Conservation (phyloP, 2,888 invertebrate genomes). For the Cremastinae sp. region DNA sequence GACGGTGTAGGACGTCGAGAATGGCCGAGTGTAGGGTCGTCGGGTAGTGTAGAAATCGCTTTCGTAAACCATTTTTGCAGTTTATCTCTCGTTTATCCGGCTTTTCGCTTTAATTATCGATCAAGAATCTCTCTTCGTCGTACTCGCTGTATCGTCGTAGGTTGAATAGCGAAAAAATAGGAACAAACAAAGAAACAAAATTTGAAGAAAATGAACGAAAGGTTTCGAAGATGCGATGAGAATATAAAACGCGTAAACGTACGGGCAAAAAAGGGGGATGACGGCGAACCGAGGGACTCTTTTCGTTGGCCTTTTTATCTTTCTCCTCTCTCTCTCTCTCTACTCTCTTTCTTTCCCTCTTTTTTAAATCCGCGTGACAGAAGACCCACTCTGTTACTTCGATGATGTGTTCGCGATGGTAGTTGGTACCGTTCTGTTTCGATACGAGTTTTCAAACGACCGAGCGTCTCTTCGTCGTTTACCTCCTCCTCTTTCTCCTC, state of each 20-base stretch:
- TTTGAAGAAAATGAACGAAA: constrained; percentile 19
- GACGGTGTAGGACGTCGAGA: constrained; percentile 87
- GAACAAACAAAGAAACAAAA: not conserved
- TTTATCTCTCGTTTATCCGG: constrained; percentile 72
- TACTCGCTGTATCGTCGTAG: constrained; percentile 7
- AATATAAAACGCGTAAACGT: constrained; percentile 15
- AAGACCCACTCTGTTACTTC: constrained; percentile 45
- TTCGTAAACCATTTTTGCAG: constrained; percentile 92
- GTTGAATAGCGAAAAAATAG: constrained; percentile 11
- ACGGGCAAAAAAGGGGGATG: constrained; percentile 8
- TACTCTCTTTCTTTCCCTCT: no score
- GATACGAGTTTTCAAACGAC: constrained; percentile 53
- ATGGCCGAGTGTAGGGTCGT: constrained; percentile 89
- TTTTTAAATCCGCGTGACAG: constrained; percentile 52
- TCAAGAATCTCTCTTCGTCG: constrained; percentile 22
- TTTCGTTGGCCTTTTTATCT: constrained; percentile 30
- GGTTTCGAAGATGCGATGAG: not conserved
- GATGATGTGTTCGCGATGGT: constrained; percentile 76
- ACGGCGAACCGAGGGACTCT: constrained; percentile 19
- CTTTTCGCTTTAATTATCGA: constrained; percentile 78
- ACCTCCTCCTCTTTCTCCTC: constrained; percentile 53
- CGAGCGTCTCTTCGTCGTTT: constrained; percentile 64
- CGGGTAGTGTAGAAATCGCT: constrained; percentile 95
- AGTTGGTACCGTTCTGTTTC: constrained; percentile 78
- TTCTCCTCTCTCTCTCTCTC: no score